Evolutionary conservation across 2,113 vertebrate species (phyloP).

Genomic region (Fukomys damarensis): DNA sequence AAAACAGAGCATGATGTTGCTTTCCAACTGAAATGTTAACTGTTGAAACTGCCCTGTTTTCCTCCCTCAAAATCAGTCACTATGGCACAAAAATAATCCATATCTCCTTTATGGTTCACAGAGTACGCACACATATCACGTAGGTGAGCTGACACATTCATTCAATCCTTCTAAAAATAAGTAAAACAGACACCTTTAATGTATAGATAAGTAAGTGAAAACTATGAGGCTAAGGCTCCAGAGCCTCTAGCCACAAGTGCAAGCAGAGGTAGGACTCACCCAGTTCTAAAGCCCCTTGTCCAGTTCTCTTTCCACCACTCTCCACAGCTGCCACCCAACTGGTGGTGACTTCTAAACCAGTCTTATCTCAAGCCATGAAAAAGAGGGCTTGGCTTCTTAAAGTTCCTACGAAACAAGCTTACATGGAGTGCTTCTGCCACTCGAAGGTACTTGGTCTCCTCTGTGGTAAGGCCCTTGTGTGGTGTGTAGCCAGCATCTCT

Average conservation of each 20-base stretch:
- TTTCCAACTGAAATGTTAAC: not conserved
- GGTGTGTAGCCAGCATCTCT: constrained; percentile 94
- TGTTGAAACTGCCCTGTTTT: not conserved
- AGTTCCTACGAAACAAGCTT: constrained; percentile 79
- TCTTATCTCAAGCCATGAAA: not conserved
- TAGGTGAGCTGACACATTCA: not conserved
- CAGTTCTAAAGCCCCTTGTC: not conserved
- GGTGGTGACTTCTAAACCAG: not conserved
- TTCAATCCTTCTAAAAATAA: not conserved
- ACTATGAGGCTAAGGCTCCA: not conserved
- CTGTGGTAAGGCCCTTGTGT: constrained; percentile 94
- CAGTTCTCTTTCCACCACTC: not conserved
- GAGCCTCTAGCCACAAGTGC: not conserved
- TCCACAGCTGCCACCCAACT: not conserved
- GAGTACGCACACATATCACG: not conserved
- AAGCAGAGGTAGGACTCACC: not conserved
- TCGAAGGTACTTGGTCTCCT: constrained; percentile 93
- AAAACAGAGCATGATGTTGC: not conserved
- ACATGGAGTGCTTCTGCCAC: constrained; percentile 93
- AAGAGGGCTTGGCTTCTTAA: not conserved
- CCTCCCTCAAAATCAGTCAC: not conserved
- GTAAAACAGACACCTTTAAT: not conserved
- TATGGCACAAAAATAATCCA: not conserved
- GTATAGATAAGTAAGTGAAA: not conserved
- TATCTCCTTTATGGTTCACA: not conserved